Percentiles rank a stretch among this genome's conserved stretches.
phyloP scores from a whole-genome alignment of 2,797 vertebrate species.

The Euphonia xanthogaster region DNA sequence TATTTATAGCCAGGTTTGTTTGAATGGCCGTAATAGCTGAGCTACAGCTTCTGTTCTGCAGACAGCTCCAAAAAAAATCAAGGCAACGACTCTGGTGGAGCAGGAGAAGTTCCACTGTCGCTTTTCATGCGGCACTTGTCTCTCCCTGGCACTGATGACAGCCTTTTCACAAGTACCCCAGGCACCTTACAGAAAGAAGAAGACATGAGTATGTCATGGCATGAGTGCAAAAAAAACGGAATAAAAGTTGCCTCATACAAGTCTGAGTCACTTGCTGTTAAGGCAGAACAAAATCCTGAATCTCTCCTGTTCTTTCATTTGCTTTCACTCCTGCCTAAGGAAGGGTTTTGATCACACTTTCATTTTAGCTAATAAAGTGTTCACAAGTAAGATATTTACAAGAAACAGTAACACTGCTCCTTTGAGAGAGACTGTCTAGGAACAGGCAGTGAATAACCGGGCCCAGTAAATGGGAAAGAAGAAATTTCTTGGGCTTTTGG shows the following conservation, averaged over 20 bases:
- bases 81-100: neutral
- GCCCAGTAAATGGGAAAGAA: neutral
- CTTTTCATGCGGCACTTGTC: neutral
- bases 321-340: neutral
- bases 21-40: neutral
- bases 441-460: neutral
- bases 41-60: neutral
- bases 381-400: neutral
- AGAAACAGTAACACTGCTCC: neutral
- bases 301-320: neutral
- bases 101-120: neutral
- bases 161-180: slow-evolving; percentile 31
- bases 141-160: slow-evolving; percentile 20
- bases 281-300: neutral
- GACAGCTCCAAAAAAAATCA: neutral
- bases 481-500: neutral
- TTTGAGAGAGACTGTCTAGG: neutral
- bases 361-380: neutral
- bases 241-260: neutral
- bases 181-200: neutral
- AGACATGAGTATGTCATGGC: slow-evolving; percentile 17
- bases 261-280: neutral
- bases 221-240: neutral
- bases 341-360: neutral
- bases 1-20: neutral